Conservation (phyloP, 2,888 invertebrate genomes). For the Tetanocera ferruginea region DNA sequence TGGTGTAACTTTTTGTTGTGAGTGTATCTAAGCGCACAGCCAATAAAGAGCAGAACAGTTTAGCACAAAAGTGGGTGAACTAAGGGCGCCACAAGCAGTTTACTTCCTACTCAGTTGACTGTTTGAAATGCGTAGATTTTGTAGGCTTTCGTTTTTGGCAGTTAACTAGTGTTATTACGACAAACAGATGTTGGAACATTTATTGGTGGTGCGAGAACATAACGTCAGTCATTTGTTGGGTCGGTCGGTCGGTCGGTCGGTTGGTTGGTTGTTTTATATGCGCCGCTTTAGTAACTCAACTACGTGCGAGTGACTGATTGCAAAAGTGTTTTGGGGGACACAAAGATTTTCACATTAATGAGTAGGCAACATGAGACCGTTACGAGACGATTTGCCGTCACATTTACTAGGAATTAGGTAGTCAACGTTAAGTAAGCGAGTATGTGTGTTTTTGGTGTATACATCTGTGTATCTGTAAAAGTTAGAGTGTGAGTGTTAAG, state of each 20-base stretch:
- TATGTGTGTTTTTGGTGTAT: not conserved
- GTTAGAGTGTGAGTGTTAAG: not conserved
- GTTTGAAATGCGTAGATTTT: not conserved
- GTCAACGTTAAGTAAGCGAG: not conserved
- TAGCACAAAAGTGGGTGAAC: no score
- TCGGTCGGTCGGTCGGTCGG: not conserved
- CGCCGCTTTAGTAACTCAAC: not conserved
- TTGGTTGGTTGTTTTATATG: no score
- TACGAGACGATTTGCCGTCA: slow-evolving; percentile 8
- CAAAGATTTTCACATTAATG: slow-evolving; percentile 31
- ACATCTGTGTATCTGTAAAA: not conserved
- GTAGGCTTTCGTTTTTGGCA: slow-evolving; percentile 32
- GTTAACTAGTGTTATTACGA: slow-evolving; percentile 37
- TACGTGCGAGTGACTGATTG: not conserved
- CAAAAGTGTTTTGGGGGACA: slow-evolving; percentile 2
- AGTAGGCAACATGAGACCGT: slow-evolving; percentile 34
- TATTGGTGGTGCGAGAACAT: slow-evolving; percentile 14
- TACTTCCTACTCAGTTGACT: no score
- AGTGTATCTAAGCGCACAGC: no score
- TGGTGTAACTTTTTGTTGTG: no score
- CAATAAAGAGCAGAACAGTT: no score
- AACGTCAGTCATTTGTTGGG: not conserved
- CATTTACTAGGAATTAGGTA: slow-evolving; percentile 17
- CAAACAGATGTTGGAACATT: slow-evolving; percentile 37
- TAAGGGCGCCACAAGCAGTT: no score